Evolutionary conservation across 2,888 invertebrate species (phyloP).

Genomic region (Eupithecia tripunctaria): DNA sequence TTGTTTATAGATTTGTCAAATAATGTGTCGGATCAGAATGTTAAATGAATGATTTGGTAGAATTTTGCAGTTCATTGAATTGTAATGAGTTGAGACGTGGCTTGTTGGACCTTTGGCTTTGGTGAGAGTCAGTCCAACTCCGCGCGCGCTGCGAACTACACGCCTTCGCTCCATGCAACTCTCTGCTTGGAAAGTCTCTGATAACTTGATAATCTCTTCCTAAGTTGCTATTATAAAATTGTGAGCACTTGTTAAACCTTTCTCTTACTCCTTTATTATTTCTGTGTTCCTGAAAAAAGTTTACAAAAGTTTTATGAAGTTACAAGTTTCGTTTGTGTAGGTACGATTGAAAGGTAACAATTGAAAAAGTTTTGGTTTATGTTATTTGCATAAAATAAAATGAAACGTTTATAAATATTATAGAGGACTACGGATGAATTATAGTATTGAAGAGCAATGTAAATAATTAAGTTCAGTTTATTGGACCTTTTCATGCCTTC

Average conservation of each 20-base stretch:
- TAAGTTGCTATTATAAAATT: not conserved
- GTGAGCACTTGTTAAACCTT: not conserved
- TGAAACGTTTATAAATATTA: too few species aligned
- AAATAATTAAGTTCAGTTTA: not conserved
- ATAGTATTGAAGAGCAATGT: not conserved
- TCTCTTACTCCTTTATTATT: slow-evolving; percentile 2
- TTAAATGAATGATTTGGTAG: not conserved
- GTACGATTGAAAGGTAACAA: not conserved
- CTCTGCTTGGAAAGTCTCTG: slow-evolving; percentile 20
- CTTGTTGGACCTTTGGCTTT: slow-evolving; percentile 29
- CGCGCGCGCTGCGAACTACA: slow-evolving; percentile 48
- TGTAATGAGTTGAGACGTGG: slow-evolving; percentile 30
- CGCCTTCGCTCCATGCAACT: slow-evolving; percentile 26
- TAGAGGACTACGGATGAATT: not conserved
- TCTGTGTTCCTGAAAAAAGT: slow-evolving; percentile 20
- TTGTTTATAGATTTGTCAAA: not conserved
- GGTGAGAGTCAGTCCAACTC: slow-evolving; percentile 47
- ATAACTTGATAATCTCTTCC: slow-evolving; percentile 6
- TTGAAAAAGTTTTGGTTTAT: not conserved
- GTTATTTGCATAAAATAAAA: not conserved
- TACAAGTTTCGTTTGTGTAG: slow-evolving; percentile 5
- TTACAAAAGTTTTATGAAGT: slow-evolving; percentile 27
- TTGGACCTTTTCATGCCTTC: not conserved
- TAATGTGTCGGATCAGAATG: slow-evolving; percentile 6
- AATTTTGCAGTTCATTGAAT: slow-evolving; percentile 29